A percentile compares a stretch with the other conserved stretches of the same genome.
Conservation (phyloP, 2,113 vertebrate species). For the Addax nasomaculatus region DNA sequence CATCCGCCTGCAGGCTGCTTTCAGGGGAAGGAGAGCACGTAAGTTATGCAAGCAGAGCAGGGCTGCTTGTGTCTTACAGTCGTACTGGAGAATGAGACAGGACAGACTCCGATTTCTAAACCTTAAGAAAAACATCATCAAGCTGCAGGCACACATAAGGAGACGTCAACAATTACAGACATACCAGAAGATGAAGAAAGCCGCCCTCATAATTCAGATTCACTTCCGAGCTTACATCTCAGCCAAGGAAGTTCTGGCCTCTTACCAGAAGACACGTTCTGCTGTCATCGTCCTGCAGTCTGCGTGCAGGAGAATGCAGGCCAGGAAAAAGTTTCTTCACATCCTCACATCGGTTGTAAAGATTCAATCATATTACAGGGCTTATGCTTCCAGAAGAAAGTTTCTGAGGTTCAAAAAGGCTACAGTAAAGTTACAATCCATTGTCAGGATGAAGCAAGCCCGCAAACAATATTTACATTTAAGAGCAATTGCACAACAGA, state of each 20-base stretch:
- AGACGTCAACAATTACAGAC: constrained; percentile 73
- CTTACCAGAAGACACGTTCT: constrained; percentile 63
- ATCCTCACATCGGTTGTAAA: constrained; percentile 64
- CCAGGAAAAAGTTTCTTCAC: constrained; percentile 66
- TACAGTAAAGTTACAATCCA: constrained; percentile 76
- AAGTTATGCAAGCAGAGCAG: constrained; percentile 23
- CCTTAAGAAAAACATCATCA: constrained; percentile 59
- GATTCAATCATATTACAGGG: constrained; percentile 79
- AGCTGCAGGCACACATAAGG: constrained; percentile 77
- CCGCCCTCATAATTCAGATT: constrained; percentile 71
- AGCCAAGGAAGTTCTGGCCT: constrained; percentile 42
- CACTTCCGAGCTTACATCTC: constrained; percentile 47
- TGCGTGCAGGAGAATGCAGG: constrained; percentile 75
- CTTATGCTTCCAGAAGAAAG: constrained; percentile 64
- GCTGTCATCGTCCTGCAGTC: constrained; percentile 78
- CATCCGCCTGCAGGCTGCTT: constrained; percentile 74
- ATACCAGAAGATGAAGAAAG: constrained; percentile 70
- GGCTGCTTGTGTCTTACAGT: constrained; percentile 73
- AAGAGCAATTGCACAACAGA: constrained; percentile 43
- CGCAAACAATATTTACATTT: constrained; percentile 52
- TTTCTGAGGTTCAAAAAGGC: constrained; percentile 71
- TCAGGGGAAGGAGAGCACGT: constrained; percentile 72
- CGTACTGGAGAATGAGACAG: constrained; percentile 76
- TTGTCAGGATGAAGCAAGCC: constrained; percentile 74
- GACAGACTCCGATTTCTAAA: constrained; percentile 66